Base-by-base conservation (phyloP, 2,797 vertebrate species). In the Cyprinella venusta region DNA sequence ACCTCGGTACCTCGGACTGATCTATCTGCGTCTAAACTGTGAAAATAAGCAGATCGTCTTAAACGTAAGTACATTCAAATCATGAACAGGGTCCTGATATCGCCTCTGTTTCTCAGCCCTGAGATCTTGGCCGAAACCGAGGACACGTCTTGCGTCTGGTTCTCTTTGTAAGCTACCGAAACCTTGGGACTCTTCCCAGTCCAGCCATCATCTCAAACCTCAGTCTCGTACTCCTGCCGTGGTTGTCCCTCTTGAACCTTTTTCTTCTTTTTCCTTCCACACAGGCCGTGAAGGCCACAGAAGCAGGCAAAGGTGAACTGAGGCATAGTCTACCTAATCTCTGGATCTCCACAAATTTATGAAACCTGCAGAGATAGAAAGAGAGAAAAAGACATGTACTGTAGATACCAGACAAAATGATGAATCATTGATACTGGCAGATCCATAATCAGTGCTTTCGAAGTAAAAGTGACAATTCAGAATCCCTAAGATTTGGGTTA, bases 281-380 rank as follows among this genome's bases (percentile, higher is more conserved):
- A 97, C 92, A 97, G 96, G 90, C 96, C 95, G 12, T 97, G 96
- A 87, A 98, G 95, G 88, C 96, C 96, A 0, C 97, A 99, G 93
- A 99, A 98, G 87, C 97, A 99, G 92, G 96, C 96, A 1, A 97
- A 98, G 87, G 97, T 98, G 93, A 98, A 98, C 85, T 95, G 95
- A 92, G 97, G 97, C 97, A 97, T 98, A 90, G 90, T 93, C 93
- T 91, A 91, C 85, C 90, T 90, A 89, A 89, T 83, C 1, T 74
- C 70, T 19, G 45, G 9, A 64, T 86, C 84, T 90, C 86, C 83
- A 89, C 45, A 6, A 13, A 6, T 30, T 26, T n/a, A 70, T 26
- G 38, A 79, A 67, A 91, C 90, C 94, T 95, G 92, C 38, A 50
- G 79, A 88, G 69, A 82, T 65, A 83, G 71, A 81, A 9, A 76